Conservation (phyloP, 2,113 vertebrate genomes). For the Isurus oxyrinchus region DNA sequence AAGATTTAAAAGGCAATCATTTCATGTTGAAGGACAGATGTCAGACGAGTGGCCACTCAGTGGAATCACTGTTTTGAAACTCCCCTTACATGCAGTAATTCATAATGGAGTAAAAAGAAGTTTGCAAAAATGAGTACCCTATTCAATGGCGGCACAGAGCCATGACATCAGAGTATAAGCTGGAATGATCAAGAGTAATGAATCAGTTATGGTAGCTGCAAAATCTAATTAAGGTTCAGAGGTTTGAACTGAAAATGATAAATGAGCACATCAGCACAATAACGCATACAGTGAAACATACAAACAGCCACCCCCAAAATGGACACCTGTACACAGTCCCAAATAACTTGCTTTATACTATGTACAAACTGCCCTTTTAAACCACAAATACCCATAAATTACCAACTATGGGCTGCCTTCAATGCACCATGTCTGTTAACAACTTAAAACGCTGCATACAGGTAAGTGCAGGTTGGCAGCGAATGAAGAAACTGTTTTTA, state of each 20-base stretch:
- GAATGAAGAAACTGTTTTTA: not conserved
- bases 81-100: not conserved
- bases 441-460: not conserved
- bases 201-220: constrained; percentile 23
- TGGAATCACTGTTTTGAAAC: not conserved
- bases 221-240: constrained; percentile 20
- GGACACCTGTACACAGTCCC: not conserved
- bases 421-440: not conserved
- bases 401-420: not conserved
- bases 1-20: not conserved
- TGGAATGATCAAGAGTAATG: constrained; percentile 31
- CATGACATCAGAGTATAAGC: constrained; percentile 1
- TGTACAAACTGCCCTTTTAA: not conserved
- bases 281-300: not conserved
- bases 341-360: not conserved
- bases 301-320: not conserved
- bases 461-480: not conserved
- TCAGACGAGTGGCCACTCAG: not conserved
- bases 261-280: not conserved
- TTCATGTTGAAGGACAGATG: not conserved
- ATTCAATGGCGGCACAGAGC: not conserved
- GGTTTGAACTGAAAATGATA: constrained; percentile 26
- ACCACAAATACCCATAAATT: not conserved
- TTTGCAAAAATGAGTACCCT: not conserved
- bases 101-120: not conserved